A percentile compares a stretch with the other conserved stretches of the same genome.
phyloP scores from a whole-genome alignment of 2,113 vertebrate genomes.

The Aspiorhynchus laticeps region DNA sequence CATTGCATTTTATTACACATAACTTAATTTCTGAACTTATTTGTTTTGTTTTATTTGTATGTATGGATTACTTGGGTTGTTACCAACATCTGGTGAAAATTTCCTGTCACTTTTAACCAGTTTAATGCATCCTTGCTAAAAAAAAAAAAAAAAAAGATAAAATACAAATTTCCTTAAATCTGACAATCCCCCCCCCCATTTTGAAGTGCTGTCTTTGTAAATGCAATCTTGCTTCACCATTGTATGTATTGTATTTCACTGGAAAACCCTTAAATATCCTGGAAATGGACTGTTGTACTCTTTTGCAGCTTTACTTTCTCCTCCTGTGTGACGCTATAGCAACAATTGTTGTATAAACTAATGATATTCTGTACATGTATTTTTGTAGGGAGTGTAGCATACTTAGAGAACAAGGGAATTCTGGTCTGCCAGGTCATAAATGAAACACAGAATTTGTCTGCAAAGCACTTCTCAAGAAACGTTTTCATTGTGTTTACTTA shows the following conservation, averaged over 20 bases:
- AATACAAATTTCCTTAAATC: too few species aligned
- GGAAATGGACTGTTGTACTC: not conserved
- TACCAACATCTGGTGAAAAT: too few species aligned
- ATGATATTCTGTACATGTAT: slow-evolving; percentile 67
- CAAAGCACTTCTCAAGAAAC: not conserved
- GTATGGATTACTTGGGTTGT: too few species aligned
- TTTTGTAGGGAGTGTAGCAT: not conserved
- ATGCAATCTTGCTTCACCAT: not conserved
- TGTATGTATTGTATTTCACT: not conserved
- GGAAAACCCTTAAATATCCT: too few species aligned
- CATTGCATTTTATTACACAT: too few species aligned
- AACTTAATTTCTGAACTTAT: too few species aligned
- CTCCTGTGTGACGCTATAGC: slow-evolving; percentile 71
- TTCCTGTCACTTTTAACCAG: too few species aligned
- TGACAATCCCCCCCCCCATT: too few species aligned
- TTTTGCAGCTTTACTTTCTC: slow-evolving; percentile 73
- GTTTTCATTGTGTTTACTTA: not conserved
- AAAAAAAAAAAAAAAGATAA: too few species aligned
- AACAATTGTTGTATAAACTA: slow-evolving; percentile 66
- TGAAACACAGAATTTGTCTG: not conserved
- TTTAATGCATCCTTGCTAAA: too few species aligned
- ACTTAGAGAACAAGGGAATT: slow-evolving; percentile 11
- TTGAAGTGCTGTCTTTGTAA: not conserved
- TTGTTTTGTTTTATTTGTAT: too few species aligned
- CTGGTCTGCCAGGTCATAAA: not conserved